These are phyloP conservation scores for Podarcis siculus DNA, from an alignment of 2,797 vertebrate genomes.

Conservation along the genomic window DNA sequence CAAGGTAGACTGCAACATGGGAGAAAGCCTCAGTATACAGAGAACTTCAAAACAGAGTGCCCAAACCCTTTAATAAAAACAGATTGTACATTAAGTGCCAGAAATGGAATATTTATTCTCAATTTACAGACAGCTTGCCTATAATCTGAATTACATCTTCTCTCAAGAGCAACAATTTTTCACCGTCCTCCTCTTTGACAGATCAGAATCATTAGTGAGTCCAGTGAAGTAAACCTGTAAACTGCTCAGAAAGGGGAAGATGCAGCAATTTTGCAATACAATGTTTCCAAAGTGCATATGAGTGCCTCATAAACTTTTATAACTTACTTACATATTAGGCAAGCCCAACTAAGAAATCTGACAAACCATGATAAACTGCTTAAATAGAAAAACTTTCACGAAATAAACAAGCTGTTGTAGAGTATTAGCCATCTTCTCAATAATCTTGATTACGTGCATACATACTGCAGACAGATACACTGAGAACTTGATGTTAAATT, in stretches of 20 bases:
- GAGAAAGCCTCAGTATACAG: not conserved
- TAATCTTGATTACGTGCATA: too few species aligned
- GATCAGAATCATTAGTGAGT: slow-evolving; percentile 31
- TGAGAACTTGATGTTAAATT: too few species aligned
- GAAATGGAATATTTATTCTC: slow-evolving; percentile 12
- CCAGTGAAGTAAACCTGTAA: slow-evolving; percentile 1
- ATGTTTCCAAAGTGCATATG: not conserved
- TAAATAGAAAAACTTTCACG: not conserved
- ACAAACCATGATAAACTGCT: not conserved
- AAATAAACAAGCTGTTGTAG: not conserved
- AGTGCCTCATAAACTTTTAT: slow-evolving; percentile 6
- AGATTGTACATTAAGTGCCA: not conserved
- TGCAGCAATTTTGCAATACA: slow-evolving; percentile 14
- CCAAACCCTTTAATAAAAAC: not conserved
- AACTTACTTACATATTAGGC: not conserved
- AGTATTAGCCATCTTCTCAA: not conserved
- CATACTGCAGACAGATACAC: too few species aligned
- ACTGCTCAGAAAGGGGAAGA: slow-evolving; percentile 17
- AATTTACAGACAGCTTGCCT: not conserved
- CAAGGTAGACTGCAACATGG: not conserved
- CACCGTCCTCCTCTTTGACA: not conserved
- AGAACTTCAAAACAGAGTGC: not conserved
- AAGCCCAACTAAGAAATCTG: slow-evolving; percentile 10
- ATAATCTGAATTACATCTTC: slow-evolving; percentile 32
- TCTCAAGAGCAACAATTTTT: not conserved